These are phyloP conservation scores for Hymenochirus boettgeri DNA, from an alignment of 2,113 vertebrate species.

Conservation along the genomic window DNA sequence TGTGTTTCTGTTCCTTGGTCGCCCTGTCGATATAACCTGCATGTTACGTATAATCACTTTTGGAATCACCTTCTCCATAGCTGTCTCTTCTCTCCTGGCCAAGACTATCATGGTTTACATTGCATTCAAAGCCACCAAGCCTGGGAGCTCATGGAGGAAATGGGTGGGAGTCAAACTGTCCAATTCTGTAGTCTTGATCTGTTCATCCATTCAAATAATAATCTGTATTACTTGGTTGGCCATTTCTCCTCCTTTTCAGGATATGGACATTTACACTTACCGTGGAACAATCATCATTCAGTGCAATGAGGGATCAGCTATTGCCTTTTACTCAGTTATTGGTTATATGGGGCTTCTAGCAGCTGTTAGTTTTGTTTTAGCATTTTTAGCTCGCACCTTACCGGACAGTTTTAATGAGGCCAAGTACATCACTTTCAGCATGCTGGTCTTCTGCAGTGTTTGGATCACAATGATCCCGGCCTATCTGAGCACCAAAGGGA, in stretches of 20 bases:
- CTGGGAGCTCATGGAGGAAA: constrained; percentile 15
- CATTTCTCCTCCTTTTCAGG: constrained; percentile 24
- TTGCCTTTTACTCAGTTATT: constrained; percentile 24
- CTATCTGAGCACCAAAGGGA: constrained; percentile 53
- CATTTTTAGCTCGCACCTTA: constrained; percentile 47
- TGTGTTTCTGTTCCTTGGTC: constrained; percentile 33
- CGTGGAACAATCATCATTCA: constrained; percentile 23
- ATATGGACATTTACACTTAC: neutral
- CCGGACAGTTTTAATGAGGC: constrained; percentile 57
- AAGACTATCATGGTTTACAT: constrained; percentile 19
- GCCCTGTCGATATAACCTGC: constrained; percentile 11
- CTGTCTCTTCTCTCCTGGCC: constrained; percentile 17
- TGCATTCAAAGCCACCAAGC: constrained; percentile 4
- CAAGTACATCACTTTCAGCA: constrained; percentile 56
- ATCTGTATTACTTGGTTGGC: constrained; percentile 12
- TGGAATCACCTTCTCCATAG: constrained; percentile 27
- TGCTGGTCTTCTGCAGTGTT: constrained; percentile 56
- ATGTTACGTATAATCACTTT: constrained; percentile 7
- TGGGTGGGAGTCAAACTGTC: neutral
- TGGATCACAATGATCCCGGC: constrained; percentile 53
- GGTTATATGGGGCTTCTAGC: constrained; percentile 8
- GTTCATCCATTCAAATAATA: constrained; percentile 12
- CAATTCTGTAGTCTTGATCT: neutral
- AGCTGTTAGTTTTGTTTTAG: constrained; percentile 18
- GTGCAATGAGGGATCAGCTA: constrained; percentile 28